Conservation (phyloP, 2,113 vertebrate species). For the zebrafish (Danio rerio) region DNA sequence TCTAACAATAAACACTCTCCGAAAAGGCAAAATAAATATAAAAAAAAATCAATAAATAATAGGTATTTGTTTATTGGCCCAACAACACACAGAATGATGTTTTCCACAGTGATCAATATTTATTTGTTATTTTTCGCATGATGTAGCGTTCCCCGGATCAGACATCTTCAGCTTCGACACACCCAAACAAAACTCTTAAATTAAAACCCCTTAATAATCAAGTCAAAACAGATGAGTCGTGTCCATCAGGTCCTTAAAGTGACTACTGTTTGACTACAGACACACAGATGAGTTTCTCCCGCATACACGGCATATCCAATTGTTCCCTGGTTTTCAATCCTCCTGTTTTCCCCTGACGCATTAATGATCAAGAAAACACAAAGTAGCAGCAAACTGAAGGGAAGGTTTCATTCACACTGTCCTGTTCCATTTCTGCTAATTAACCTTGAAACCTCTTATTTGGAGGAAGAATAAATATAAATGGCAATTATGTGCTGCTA, state of each 20-base stretch:
- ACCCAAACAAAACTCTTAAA: too few species aligned
- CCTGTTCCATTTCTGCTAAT: too few species aligned
- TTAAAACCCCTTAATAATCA: slow-evolving; percentile 12
- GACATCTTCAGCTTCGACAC: slow-evolving; percentile 20
- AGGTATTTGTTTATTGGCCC: background rate
- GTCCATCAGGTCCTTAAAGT: background rate
- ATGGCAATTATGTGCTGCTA: background rate
- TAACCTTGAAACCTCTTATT: slow-evolving; percentile 23
- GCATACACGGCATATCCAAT: background rate
- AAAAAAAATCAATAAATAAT: background rate
- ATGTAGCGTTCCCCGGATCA: slow-evolving; percentile 5
- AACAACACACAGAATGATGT: background rate
- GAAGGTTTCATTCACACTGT: slow-evolving; percentile 2
- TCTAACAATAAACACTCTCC: background rate
- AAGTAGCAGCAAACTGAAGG: slow-evolving; percentile 6
- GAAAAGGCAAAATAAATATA: background rate
- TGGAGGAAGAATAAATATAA: slow-evolving; percentile 5
- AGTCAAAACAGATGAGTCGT: background rate
- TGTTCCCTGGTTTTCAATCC: background rate
- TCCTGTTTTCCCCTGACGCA: background rate
- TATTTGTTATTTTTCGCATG: slow-evolving; percentile 39
- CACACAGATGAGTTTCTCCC: background rate
- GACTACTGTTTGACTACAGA: background rate
- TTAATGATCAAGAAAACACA: background rate
- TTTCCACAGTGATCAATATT: slow-evolving; percentile 6